Base-by-base conservation (phyloP, 1,140 invertebrate species). In the Lordiphosa stackelbergi region DNA sequence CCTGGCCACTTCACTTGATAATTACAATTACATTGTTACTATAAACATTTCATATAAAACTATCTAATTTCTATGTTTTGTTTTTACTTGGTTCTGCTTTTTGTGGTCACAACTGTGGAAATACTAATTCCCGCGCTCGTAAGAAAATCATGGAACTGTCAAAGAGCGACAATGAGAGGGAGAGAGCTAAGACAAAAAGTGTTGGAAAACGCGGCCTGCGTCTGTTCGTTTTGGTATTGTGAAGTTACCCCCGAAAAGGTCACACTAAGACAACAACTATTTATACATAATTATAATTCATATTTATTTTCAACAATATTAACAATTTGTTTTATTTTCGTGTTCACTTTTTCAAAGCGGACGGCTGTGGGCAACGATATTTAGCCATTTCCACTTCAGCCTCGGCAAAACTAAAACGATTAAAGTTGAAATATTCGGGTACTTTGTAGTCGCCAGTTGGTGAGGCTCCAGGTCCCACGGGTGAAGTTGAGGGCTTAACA, bases 371-470 rank as follows among this genome's bases (percentile, higher is more conserved):
- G 42, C 93, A 88, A 85, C 95, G 91, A 73, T 90, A 94, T 78
- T 94, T 92, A 9, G 89, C 88, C 92, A 97, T 93, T 90, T 96
- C 95, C 11, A 95, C 90, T 90, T 97, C 95, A 45, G 95, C 92
- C 88, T 97, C 94, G 66, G 92, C 93, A 75, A 93, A 96, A 57
- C 93, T 94, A 69, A 91, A 92, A 19, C 90, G 90, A 73, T 95
- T 91, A 72, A 96, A 96, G 64, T 91, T 92, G 75, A 93, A 97
- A 84, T 96, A 96, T 88, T 97, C 95, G 0, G 94, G 94, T 73
- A 95, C 95, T 89, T 95, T 95, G 78, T 97, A 97, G 2, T 91
- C 89, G 31, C 90, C 91, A 56, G 89, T 88, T 83, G 95, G 94
- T 1, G 91, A 90, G 31, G 94, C 94, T 37, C 92, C 92, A 36